Percentiles rank a stretch among this genome's conserved stretches.
Conservation (phyloP, 2,113 vertebrate genomes). For the Patagioenas fasciata region DNA sequence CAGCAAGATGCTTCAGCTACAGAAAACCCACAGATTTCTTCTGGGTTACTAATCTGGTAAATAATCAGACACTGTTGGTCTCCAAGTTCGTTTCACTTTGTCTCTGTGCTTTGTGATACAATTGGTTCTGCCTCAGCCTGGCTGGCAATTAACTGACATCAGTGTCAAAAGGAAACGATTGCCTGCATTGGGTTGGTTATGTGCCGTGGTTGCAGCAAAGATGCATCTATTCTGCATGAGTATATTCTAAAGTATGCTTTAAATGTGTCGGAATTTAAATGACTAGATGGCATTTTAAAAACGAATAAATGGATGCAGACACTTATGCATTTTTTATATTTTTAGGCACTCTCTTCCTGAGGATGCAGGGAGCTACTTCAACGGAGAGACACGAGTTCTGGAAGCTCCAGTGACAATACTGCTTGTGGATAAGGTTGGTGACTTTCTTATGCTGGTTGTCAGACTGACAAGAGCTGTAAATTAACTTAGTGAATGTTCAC, state of each 20-base stretch:
- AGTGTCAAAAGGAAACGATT: neutral
- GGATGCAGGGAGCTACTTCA: slow-evolving; percentile 84
- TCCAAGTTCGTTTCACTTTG: neutral
- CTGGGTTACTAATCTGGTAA: neutral
- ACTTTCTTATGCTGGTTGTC: neutral
- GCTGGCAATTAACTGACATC: neutral
- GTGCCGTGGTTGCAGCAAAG: neutral
- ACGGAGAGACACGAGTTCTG: slow-evolving; percentile 82
- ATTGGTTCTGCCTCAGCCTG: neutral
- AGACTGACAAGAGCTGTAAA: neutral
- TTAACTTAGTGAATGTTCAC: neutral
- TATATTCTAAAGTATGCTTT: neutral
- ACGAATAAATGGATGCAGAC: neutral
- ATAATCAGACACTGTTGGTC: neutral
- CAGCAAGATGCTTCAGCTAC: neutral
- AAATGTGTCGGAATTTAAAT: neutral
- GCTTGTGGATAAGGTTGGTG: slow-evolving; percentile 84
- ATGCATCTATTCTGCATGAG: neutral
- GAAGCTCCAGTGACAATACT: slow-evolving; percentile 83
- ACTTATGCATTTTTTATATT: neutral
- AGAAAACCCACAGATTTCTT: neutral
- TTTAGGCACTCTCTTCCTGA: slow-evolving; percentile 80
- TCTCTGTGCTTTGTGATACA: neutral
- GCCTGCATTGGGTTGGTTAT: neutral
- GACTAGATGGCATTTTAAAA: neutral